Evolutionary conservation across 2,888 invertebrate genomes (phyloP), one percentile per base, ranked within the genome.

Genomic region (Aporophyla lueneburgensis): DNA sequence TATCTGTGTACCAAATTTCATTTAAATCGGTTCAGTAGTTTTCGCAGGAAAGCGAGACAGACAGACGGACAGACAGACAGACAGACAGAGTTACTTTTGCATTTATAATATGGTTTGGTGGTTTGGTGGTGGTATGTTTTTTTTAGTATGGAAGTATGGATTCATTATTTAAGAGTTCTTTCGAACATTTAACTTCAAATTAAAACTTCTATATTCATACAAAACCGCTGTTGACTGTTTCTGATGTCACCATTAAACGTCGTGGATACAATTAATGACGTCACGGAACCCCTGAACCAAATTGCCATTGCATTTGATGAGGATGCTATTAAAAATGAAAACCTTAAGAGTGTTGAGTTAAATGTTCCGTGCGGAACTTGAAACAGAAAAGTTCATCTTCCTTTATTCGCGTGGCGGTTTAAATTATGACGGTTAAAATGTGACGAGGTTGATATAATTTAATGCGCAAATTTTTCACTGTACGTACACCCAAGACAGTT

Each of bases 231-330:
- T 5, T 33, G 27, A 63, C 53, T 71, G 33, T 58, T 56, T 51
- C 33, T 58, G 66, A n/a, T 53, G 62, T 56, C 58, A 63, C 68
- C 62, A 58, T 67, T 76, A 76, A 67, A n/a, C 46, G 49, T 58
- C 71, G 67, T 56, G 56, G 76, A 43, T 67, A 33, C 7, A 33
- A 67, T 58, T 58, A 58, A 54, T 76, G 27, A 82, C 71, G 40
- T 71, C 83, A 65, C 63, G 59, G 43, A 40, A 40, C 56, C n/a
- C 16, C 49, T 43, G 49, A 68, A 67, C 43, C 58, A 83, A 78
- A 83, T 68, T 71, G 27, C 54, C 54, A 51, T 53, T 65, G 63
- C 71, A 59, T 59, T 83, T 63, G 58, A 9, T 46, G 9, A 56
- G 24, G n/a, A 62, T 80, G 62, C 73, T 62, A 62, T n/a, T 56